Base-by-base conservation (phyloP, 2,113 vertebrate genomes). In the Cheilinus undulatus region DNA sequence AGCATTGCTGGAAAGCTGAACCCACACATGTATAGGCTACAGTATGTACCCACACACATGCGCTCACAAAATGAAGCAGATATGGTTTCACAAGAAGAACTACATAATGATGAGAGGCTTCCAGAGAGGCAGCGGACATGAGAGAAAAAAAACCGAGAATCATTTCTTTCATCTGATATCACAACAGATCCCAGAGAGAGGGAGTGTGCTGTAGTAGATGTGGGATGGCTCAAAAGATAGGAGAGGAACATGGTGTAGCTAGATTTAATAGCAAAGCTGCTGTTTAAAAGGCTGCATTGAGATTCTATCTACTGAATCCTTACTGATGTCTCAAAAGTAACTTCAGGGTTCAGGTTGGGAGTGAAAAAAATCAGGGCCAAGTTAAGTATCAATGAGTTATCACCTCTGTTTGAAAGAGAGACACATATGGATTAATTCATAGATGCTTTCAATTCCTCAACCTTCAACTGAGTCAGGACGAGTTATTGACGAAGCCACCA, bases 91-190 rank as follows among this genome's bases (percentile, higher is more conserved):
- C 56, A 49, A 40, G 58, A 62, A 76, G 77, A 68, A 63, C 69
- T 57, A 63, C 69, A 53, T 42, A 42, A 69, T 28, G 82, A 86
- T 81, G 81, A 83, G 74, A 83, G 20, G 54, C 65, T 79, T 86
- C 76, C 58, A 50, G 53, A 49, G 76, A 61, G 54, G 54, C 68
- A 15, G 65, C 26, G 28, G 40, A 81, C 69, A 56, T 51, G 45
- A 73, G 58, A 46, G 46, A 1, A 2, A 1, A 23, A 58, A 57
- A 8, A 42, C n/a, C n/a, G 4, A 66, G 63, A 49, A 40, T 69
- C 7, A 15, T 30, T 42, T 66, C 67, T 74, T 86, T 86, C 51
- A 86, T 85, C 72, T 80, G 74, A 77, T 81, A 80, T 86, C 71
- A 70, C 66, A 62, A 80, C 69, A 71, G 69, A 86, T 80, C 72